These are phyloP conservation scores for Muricea muricata DNA, from an alignment of 92 coral and sea anemone genomes.

Conservation along the genomic window DNA sequence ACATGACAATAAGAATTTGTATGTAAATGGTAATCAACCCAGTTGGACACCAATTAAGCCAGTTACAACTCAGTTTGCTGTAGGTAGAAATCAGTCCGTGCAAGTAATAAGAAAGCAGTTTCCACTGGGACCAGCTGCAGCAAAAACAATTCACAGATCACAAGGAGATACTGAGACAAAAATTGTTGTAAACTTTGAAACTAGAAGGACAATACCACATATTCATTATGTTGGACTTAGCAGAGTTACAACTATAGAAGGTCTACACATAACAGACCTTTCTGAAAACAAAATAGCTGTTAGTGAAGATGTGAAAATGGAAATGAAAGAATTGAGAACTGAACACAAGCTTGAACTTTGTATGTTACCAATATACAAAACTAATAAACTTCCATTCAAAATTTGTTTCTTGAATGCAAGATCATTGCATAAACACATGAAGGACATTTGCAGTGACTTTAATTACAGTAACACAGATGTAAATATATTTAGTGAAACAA, in stretches of 20 bases:
- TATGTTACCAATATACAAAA: constrained; percentile 29
- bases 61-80: too few species aligned
- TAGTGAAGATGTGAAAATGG: constrained; percentile 27
- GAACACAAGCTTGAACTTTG: constrained; percentile 36
- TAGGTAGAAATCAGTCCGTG: too few species aligned
- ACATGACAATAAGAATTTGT: too few species aligned
- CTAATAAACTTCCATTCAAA: constrained; percentile 4
- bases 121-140: constrained; percentile 52
- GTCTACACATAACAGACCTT: constrained; percentile 41
- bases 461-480: constrained; percentile 41
- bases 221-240: constrained; percentile 49
- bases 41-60: too few species aligned
- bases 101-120: constrained; percentile 42
- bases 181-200: constrained; percentile 30
- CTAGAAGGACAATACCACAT: constrained; percentile 24
- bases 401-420: constrained; percentile 32
- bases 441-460: constrained; percentile 25
- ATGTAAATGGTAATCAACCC: too few species aligned
- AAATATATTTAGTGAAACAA: constrained; percentile 38
- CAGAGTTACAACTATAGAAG: constrained; percentile 47
- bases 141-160: constrained; percentile 45
- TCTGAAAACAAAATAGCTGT: constrained; percentile 53
- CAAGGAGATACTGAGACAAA: constrained; percentile 43
- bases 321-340: constrained; percentile 44
- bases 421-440: constrained; percentile 53